These are phyloP conservation scores for Trisateles emortualis DNA, from an alignment of 2,888 invertebrate species.

Conservation along the genomic window DNA sequence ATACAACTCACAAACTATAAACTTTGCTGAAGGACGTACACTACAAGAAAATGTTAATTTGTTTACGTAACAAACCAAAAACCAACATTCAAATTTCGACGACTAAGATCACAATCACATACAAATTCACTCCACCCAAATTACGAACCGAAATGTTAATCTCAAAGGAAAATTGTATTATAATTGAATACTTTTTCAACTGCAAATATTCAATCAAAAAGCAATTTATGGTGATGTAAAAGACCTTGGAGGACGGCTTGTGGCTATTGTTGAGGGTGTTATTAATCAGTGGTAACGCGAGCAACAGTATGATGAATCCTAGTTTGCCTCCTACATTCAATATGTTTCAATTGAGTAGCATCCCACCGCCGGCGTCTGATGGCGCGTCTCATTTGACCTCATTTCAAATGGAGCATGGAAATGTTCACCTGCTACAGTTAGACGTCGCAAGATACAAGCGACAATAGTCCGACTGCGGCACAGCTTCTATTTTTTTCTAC, in stretches of 20 bases:
- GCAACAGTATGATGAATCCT: slow-evolving; percentile 52
- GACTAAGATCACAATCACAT: slow-evolving; percentile 20
- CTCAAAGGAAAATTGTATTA: slow-evolving; percentile 12
- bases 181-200: slow-evolving; percentile 11
- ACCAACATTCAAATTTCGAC: slow-evolving; percentile 1
- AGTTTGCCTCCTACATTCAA: slow-evolving; percentile 64
- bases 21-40: slow-evolving; percentile 13
- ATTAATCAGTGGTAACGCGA: slow-evolving; percentile 45
- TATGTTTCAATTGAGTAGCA: slow-evolving; percentile 71
- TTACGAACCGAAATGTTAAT: slow-evolving; percentile 9
- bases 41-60: slow-evolving; percentile 22
- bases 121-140: slow-evolving; percentile 18
- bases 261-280: slow-evolving; percentile 16
- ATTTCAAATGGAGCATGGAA: slow-evolving; percentile 61
- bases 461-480: slow-evolving; percentile 15
- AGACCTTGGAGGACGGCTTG: slow-evolving; percentile 22
- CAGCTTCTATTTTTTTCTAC: slow-evolving; percentile 10
- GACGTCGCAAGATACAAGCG: slow-evolving; percentile 21
- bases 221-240: slow-evolving; percentile 12
- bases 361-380: slow-evolving; percentile 57
- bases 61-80: slow-evolving; percentile 24
- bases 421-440: slow-evolving; percentile 58
- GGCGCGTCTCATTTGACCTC: slow-evolving; percentile 70
- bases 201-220: slow-evolving; percentile 21
- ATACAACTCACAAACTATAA: slow-evolving; percentile 16